Evolutionary conservation across 2,797 vertebrate genomes (phyloP), one percentile per base, ranked within the genome.

Genomic region (Spinus pinus): DNA sequence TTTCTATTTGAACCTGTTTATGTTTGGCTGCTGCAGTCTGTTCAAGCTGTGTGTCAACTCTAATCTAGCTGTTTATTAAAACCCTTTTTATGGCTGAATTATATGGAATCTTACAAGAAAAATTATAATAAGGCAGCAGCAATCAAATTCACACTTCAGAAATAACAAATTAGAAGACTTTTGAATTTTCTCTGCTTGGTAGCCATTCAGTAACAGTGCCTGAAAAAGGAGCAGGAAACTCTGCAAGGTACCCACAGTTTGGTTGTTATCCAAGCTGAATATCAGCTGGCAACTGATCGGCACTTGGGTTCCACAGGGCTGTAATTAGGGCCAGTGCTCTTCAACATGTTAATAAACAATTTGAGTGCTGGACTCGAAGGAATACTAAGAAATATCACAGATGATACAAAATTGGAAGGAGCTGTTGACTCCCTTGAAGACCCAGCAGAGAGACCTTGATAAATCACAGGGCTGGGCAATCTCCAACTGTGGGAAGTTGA

Each of bases 401-500:
- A 12, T 35, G 7, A 27, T 42, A 35, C 9, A 50, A 65, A 73
- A 41, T 3, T 56, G 21, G 10, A 30, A 41, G 30, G 21, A 64
- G 42, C 24, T 49, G 20, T 33, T 64, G 30, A 33, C 17, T 35
- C 16, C 30, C 10, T 41, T 5, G 9, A 73, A 33, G 30, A 24
- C 16, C 16, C 35, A 30, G 42, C 35, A 56, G 10, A 49, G 42
- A 49, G 11, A 41, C 25, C 13, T 30, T 33, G 20, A 35, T 4
- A 56, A 49, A 41, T 33, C 17, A 30, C 8, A 25, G 33, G 17
- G 2, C 24, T 41, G 30, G 15, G 7, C 2, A 41, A 30, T 25
- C 25, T 25, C 24, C 35, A 33, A 22, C 6, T 1, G 0, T 6
- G 18, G 30, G 42, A 35, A 18, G 14, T 1, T 41, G 8, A 56